A percentile compares a stretch with the other conserved stretches of the same genome.
Evolutionary conservation across 1,140 invertebrate species (phyloP).

Genomic region (Galendromus occidentalis): DNA sequence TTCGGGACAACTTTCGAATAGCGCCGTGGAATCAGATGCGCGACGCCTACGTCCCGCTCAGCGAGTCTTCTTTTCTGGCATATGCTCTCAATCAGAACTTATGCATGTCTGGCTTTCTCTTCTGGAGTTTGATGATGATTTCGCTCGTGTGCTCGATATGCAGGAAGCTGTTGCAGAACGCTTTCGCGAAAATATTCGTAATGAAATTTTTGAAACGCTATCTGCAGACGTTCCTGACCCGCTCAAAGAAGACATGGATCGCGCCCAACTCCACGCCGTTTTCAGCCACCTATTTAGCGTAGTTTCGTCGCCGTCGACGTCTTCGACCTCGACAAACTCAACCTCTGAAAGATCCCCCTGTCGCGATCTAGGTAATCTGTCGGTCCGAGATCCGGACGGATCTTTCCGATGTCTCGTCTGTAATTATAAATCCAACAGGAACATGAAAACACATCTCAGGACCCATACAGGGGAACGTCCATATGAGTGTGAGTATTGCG

Average conservation of each 20-base stretch:
- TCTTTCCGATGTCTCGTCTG: slow-evolving; percentile 1
- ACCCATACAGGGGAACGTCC: slow-evolving; percentile 1
- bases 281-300: slow-evolving; percentile 8
- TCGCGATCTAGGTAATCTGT: not conserved
- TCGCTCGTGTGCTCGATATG: too few relatives aligned
- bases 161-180: too few relatives aligned
- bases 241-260: slow-evolving; percentile 3
- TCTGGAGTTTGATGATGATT: too few relatives aligned
- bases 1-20: too few relatives aligned
- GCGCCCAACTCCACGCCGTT: slow-evolving; percentile 5
- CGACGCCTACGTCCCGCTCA: too few relatives aligned
- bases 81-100: too few relatives aligned
- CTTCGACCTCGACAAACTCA: not conserved
- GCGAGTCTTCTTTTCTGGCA: too few relatives aligned
- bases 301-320: not conserved
- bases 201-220: too few relatives aligned
- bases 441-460: slow-evolving; percentile 5
- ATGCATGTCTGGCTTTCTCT: too few relatives aligned
- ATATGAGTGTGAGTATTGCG: not conserved
- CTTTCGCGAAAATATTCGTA: too few relatives aligned
- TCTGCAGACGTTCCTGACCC: too few relatives aligned
- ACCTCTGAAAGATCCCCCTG: not conserved
- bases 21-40: too few relatives aligned
- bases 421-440: slow-evolving; percentile 1
- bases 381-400: slow-evolving; percentile 2